Base-by-base conservation (phyloP, 2,113 vertebrate genomes). In the Spermophilus dauricus region DNA sequence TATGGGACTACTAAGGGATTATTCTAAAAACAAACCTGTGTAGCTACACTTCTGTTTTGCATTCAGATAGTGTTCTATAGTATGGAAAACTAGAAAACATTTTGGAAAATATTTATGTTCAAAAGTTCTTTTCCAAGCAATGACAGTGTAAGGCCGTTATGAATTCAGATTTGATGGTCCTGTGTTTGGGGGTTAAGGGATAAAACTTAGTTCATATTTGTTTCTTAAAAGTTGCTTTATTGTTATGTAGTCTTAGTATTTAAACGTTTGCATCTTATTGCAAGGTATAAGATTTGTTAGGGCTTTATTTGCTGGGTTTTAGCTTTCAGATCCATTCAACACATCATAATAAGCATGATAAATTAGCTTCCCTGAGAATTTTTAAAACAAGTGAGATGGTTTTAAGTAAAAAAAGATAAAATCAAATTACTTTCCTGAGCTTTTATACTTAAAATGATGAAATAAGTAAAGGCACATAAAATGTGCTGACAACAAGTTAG, bases 321-420 rank as follows among this genome's bases (percentile, higher is more conserved):
- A 93, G 67, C 87, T 93, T 95, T 78, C 51, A 91, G 72, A 94
- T 45, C 48, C 89, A 11, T 95, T 96, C 70, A 80, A 53, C 14
- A 51, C 32, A 69, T 89, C 80, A 86, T 90, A 85, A 95, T 92
- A 86, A 96, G 48, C 77, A 75, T 78, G 88, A 96, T 83, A 86
- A 94, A 96, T 95, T 77, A 75, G 81, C 67, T 86, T 95, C 77
- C 24, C 67, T 90, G 86, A 78, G 67, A 95, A 81, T 78, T 90
- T 89, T 95, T 78, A 70, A 96, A 95, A 90, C n/a, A 96, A 96
- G 69, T 96, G 76, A 84, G 30, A 94, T 94, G 17, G 51, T 87
- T 97, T 98, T 93, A 97, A 95, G 86, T 88, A 85, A 89, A 97
- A 97, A 97, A 96, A 83, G 45, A 94, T 94, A 95, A 91, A 96